phyloP scores from a whole-genome alignment of 2,113 vertebrate genomes.

The Orthonyx spaldingii region DNA sequence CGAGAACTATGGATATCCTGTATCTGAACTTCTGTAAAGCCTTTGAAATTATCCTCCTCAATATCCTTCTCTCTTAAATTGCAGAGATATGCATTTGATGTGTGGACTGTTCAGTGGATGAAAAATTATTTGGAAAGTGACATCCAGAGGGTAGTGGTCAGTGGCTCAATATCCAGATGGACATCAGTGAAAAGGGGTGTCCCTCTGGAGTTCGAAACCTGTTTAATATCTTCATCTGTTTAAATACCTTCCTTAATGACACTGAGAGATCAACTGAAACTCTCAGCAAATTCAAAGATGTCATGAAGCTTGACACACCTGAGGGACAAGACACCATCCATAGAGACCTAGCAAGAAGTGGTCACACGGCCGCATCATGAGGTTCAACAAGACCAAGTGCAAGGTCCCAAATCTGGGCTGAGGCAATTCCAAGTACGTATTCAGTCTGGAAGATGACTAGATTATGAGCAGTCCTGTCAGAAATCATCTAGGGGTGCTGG shows the following conservation, averaged over 20 bases:
- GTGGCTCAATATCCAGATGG: not conserved
- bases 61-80: not conserved
- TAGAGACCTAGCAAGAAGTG: not conserved
- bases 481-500: not conserved
- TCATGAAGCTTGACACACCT: not conserved
- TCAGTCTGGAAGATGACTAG: too few relatives aligned
- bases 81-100: not conserved
- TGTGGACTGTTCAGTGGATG: not conserved
- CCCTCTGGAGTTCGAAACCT: not conserved
- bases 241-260: too few relatives aligned
- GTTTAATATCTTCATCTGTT: not conserved
- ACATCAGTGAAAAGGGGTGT: not conserved
- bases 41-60: not conserved
- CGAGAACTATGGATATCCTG: not conserved
- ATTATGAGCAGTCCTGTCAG: not conserved
- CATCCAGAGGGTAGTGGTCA: rapidly evolving
- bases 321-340: not conserved
- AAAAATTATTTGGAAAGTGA: not conserved
- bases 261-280: not conserved
- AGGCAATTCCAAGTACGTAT: not conserved
- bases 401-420: not conserved
- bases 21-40: not conserved
- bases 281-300: not conserved
- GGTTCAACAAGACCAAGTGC: not conserved
- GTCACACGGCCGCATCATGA: rapidly evolving